Conservation (phyloP, 2,113 vertebrate genomes). For the Pelusios castaneus region DNA sequence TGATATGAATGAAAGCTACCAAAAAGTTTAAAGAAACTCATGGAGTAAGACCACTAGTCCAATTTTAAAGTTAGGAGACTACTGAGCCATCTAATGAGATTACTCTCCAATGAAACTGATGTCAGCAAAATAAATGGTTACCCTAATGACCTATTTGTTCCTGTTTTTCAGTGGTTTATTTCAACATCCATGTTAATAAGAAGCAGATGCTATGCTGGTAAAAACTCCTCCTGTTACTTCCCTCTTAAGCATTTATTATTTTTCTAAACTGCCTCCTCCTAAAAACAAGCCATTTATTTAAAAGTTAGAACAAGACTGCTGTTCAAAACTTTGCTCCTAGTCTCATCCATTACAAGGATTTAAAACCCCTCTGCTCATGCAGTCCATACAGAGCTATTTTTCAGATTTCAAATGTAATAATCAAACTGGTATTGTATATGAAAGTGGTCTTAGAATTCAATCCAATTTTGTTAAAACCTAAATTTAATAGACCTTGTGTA, state of each 20-base stretch:
- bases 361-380: background rate
- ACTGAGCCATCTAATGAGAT: background rate
- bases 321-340: conserved; percentile 10
- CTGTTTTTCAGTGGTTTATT: conserved; percentile 39
- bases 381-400: conserved; percentile 11
- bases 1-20: conserved; percentile 23
- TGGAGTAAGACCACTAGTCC: background rate
- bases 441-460: conserved; percentile 58
- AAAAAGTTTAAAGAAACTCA: background rate
- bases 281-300: conserved; percentile 8
- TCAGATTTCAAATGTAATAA: conserved; percentile 28
- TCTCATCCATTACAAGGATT: background rate
- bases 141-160: conserved; percentile 3
- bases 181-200: conserved; percentile 46
- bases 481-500: conserved; percentile 51
- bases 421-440: conserved; percentile 31
- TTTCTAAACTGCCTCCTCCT: background rate
- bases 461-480: conserved; percentile 37
- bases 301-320: conserved; percentile 18
- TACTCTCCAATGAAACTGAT: background rate
- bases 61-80: conserved; percentile 2
- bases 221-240: conserved; percentile 39
- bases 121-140: background rate
- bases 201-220: background rate
- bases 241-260: conserved; percentile 25